Base-by-base conservation (phyloP, 2,797 vertebrate species). In the Pseudomugil gertrudae region DNA sequence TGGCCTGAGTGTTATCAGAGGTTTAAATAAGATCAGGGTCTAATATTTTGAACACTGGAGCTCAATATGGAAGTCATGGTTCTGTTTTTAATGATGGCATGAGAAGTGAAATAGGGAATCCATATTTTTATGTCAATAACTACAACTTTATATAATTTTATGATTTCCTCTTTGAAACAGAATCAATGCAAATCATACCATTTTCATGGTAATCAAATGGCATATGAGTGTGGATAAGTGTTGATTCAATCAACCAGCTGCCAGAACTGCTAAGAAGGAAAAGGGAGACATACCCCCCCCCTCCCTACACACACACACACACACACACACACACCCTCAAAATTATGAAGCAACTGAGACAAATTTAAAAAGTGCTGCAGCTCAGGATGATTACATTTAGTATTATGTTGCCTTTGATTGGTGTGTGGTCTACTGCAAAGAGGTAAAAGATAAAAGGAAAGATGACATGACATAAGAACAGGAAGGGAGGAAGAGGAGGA, bases 371-470 rank as follows among this genome's bases (percentile, higher is more conserved):
- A 21, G 1, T 15, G 8, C 17, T 43, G 26, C 27, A 24, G 35
- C 50, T 53, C 19, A 21, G 8, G 26, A 36, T 24, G 35, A 35
- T 51, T 8, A 62, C 24, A 62, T 51, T 51, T 35, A 23, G 9
- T 69, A 19, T 58, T 32, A 24, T 17, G 36, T 27, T 74, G 48
- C 54, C 32, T 73, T 65, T 80, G 30, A 80, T 72, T 79, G 36
- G 71, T 85, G 81, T 86, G 83, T 84, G 82, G 84, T 85, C 84
- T 51, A 43, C 33, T 50, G 52, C 60, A 71, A 59, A 74, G 15
- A 7, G 78, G 78, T 66, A 71, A 66, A 69, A 76, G 76, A 79
- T 76, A 76, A 87, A 74, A 63, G 64, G 55, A 63, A 38, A 72
- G 56, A 57, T 38, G 77, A 35, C n/a, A n/a, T 15, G 59, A 45